phyloP scores from a whole-genome alignment of 1,140 invertebrate species.

The Ceratina australensis region DNA sequence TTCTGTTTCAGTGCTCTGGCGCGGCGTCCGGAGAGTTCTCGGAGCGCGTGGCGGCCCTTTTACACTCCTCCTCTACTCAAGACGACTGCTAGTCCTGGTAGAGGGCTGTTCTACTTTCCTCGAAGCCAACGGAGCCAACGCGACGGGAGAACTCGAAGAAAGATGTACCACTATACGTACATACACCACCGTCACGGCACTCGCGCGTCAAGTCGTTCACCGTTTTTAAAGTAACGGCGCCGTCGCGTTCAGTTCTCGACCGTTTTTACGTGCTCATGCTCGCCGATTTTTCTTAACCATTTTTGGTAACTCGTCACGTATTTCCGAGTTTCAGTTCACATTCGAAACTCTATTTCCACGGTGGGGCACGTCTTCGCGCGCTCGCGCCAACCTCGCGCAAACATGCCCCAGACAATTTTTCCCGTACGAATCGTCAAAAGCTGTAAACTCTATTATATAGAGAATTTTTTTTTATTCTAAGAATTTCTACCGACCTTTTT shows the following conservation, averaged over 20 bases:
- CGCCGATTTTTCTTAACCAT: too few species aligned
- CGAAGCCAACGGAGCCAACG: not conserved
- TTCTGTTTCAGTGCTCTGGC: slow-evolving; percentile 64
- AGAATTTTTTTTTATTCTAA: too few species aligned
- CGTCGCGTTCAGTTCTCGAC: slow-evolving; percentile 22
- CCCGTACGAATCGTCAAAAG: too few species aligned
- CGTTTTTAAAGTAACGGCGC: slow-evolving; percentile 42
- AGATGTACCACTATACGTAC: not conserved
- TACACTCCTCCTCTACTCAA: slow-evolving; percentile 70
- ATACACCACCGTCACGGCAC: not conserved
- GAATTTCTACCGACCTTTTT: too few species aligned
- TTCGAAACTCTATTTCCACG: too few species aligned
- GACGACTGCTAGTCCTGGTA: slow-evolving; percentile 72
- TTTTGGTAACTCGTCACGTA: too few species aligned
- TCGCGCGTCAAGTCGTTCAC: slow-evolving; percentile 7
- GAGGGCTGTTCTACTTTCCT: not conserved
- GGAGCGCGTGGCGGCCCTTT: slow-evolving; percentile 68
- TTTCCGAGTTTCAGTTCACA: too few species aligned
- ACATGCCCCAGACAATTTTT: too few species aligned
- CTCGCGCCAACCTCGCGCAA: too few species aligned
- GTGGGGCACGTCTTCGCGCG: too few species aligned
- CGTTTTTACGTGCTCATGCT: not conserved
- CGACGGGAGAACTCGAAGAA: not conserved
- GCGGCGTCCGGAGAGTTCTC: slow-evolving; percentile 65
- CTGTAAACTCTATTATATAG: too few species aligned